A percentile compares a stretch with the other conserved stretches of the same genome.
Conservation (phyloP, 2,888 invertebrate genomes). For the Andricus quercusramuli region DNA sequence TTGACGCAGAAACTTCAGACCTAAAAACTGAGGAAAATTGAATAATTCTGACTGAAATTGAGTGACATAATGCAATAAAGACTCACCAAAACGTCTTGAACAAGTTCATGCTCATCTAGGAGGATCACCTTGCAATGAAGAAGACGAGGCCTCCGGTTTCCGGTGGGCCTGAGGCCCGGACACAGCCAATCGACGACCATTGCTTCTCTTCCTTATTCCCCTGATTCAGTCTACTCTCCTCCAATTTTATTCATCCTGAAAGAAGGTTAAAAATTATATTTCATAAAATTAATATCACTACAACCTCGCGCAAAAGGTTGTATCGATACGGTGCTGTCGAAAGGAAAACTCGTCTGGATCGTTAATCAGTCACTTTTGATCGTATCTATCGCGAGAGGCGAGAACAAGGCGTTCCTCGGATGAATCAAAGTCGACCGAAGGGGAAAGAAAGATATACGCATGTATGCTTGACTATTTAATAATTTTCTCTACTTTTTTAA, state of each 20-base stretch:
- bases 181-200: conserved; percentile 78
- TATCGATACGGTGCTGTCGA: conserved; percentile 42
- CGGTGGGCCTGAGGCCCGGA: conserved; percentile 76
- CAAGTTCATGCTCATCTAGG: conserved; percentile 92
- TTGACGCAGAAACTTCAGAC: no score
- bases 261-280: conserved; percentile 11
- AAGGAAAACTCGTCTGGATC: conserved; percentile 56
- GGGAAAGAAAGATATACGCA: conserved; percentile 29
- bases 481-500: conserved; percentile 36
- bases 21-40: no score
- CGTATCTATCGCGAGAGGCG: conserved; percentile 50
- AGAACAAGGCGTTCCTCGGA: conserved; percentile 51
- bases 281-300: conserved; percentile 3
- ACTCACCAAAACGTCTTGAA: conserved; percentile 93
- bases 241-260: conserved; percentile 47
- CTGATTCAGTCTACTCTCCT: conserved; percentile 10
- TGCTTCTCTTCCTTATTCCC: conserved; percentile 53
- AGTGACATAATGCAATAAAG: not conserved
- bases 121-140: conserved; percentile 91
- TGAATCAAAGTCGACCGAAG: conserved; percentile 49
- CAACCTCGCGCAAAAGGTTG: conserved; percentile 18
- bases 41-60: not conserved
- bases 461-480: conserved; percentile 31
- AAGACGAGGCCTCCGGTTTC: conserved; percentile 82
- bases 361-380: conserved; percentile 60